phyloP scores from a whole-genome alignment of 2,113 vertebrate species.

The Hippopotamus amphibius region DNA sequence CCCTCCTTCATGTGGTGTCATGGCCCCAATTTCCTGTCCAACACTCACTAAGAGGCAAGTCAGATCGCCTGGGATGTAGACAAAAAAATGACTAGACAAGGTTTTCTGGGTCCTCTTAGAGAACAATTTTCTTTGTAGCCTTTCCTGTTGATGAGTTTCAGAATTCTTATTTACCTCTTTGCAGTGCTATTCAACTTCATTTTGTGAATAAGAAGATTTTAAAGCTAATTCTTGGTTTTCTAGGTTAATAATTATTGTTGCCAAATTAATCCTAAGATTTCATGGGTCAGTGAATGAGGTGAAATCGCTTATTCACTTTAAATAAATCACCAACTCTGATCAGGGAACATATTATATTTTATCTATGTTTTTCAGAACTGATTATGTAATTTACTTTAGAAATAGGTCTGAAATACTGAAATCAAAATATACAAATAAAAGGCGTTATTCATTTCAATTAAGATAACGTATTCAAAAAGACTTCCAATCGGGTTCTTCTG shows the following conservation, averaged over 20 bases:
- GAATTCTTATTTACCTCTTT: not conserved
- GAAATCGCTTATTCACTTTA: not conserved
- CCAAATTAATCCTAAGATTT: not conserved
- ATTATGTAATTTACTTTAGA: constrained; percentile 30
- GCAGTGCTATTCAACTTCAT: not conserved
- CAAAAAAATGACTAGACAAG: not conserved
- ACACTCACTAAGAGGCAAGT: not conserved
- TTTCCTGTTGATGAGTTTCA: not conserved
- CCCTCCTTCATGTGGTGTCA: not conserved
- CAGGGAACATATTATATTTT: not conserved
- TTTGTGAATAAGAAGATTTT: not conserved
- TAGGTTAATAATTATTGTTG: not conserved
- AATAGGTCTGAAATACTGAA: not conserved
- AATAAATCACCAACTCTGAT: not conserved
- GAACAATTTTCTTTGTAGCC: not conserved
- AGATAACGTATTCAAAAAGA: not conserved
- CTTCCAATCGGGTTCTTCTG: not conserved
- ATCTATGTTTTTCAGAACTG: constrained; percentile 29
- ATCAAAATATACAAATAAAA: not conserved
- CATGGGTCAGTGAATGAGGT: not conserved
- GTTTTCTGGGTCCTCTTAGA: not conserved
- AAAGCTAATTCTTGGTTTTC: constrained; percentile 27
- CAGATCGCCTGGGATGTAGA: not conserved
- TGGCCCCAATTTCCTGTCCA: not conserved
- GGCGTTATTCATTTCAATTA: not conserved